Percentiles rank a stretch among this genome's conserved stretches.
phyloP scores from a whole-genome alignment of 1,140 invertebrate genomes.

The Chrysomallon squamiferum region DNA sequence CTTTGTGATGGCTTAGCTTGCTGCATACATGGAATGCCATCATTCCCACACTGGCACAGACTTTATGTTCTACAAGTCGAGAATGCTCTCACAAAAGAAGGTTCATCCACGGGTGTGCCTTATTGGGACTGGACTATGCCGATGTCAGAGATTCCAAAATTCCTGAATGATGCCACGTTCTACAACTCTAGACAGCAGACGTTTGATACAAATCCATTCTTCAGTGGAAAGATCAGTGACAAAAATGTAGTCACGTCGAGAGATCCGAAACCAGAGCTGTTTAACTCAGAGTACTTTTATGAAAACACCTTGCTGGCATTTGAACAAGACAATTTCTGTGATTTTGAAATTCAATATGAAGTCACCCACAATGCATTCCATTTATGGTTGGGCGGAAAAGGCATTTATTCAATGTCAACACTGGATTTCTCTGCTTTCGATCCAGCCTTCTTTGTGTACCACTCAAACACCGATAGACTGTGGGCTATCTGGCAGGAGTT shows the following conservation, averaged over 20 bases:
- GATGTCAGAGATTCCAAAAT: slow-evolving; percentile 12
- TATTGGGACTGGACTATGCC: slow-evolving; percentile 35
- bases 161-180: slow-evolving; percentile 19
- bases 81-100: slow-evolving; percentile 14
- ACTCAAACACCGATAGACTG: slow-evolving; percentile 20
- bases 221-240: slow-evolving; percentile 13
- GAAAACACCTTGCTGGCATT: slow-evolving; percentile 14
- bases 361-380: slow-evolving; percentile 31
- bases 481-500: slow-evolving; percentile 26
- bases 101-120: slow-evolving; percentile 22
- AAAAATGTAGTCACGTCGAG: slow-evolving; percentile 17
- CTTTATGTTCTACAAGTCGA: slow-evolving; percentile 30
- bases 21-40: slow-evolving; percentile 26
- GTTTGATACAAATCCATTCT: slow-evolving; percentile 28
- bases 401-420: slow-evolving; percentile 18
- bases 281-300: slow-evolving; percentile 7
- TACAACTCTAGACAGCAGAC: slow-evolving; percentile 19
- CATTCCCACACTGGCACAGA: slow-evolving; percentile 31
- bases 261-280: slow-evolving; percentile 17
- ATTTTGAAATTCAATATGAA: slow-evolving; percentile 29
- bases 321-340: slow-evolving; percentile 23
- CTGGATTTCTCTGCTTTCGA: slow-evolving; percentile 29
- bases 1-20: slow-evolving; percentile 21
- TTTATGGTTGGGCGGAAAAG: slow-evolving; percentile 19
- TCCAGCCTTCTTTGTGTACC: slow-evolving; percentile 28